Percentiles rank a stretch among this genome's conserved stretches.
Evolutionary conservation across 2,888 invertebrate species (phyloP).

Genomic region (Lucinisca nassula): DNA sequence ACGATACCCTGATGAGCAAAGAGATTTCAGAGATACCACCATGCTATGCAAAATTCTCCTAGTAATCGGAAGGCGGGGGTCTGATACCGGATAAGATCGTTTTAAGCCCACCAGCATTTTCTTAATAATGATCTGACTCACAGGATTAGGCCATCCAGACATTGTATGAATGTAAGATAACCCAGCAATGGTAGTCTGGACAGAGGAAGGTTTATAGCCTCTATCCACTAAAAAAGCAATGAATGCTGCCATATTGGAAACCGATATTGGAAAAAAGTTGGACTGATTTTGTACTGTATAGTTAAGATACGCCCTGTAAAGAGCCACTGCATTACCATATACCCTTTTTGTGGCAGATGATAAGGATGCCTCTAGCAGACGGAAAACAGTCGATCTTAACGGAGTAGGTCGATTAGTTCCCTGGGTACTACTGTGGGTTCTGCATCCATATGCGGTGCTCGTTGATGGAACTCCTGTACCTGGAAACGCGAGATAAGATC

Average conservation of each 20-base stretch:
- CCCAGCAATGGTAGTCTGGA: slow-evolving; percentile 36
- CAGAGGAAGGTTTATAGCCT: slow-evolving; percentile 23
- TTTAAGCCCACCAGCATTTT: slow-evolving; percentile 26
- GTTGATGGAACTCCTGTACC: slow-evolving; percentile 34
- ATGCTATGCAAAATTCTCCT: not conserved
- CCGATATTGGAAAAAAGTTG: slow-evolving; percentile 10
- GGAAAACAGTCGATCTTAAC: slow-evolving; percentile 7
- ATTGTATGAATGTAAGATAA: slow-evolving; percentile 39
- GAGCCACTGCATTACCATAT: slow-evolving; percentile 27
- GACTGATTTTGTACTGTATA: not conserved
- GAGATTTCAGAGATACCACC: not conserved
- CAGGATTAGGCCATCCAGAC: not conserved
- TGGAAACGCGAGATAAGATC: slow-evolving; percentile 59
- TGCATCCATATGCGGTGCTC: slow-evolving; percentile 37
- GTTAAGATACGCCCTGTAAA: slow-evolving; percentile 20
- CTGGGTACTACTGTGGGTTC: slow-evolving; percentile 11
- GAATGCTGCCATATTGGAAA: slow-evolving; percentile 30
- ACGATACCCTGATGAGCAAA: not conserved
- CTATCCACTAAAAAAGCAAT: slow-evolving; percentile 22
- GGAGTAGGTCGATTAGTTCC: not conserved
- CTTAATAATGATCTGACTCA: slow-evolving; percentile 30
- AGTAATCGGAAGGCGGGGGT: slow-evolving; percentile 41
- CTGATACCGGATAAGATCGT: not conserved
- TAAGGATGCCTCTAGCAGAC: slow-evolving; percentile 18
- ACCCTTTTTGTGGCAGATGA: slow-evolving; percentile 22